Conservation (phyloP, 1,140 invertebrate species). For the Musca vetustissima region DNA sequence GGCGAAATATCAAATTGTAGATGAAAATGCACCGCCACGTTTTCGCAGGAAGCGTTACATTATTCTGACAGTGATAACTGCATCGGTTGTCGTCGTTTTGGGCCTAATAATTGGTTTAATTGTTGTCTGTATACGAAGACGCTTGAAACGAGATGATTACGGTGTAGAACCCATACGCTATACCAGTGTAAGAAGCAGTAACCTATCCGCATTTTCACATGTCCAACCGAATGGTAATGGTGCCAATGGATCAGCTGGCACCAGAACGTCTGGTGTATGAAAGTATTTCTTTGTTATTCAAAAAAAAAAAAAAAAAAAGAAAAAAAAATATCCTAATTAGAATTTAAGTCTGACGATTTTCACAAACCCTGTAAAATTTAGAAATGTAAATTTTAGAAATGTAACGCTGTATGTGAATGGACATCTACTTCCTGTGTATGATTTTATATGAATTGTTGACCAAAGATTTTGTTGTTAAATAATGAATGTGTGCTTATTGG, state of each 20-base stretch:
- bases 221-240: constrained; percentile 20
- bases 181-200: constrained; percentile 51
- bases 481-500: not conserved
- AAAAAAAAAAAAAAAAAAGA: not conserved
- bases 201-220: constrained; percentile 37
- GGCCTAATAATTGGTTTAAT: constrained; percentile 49
- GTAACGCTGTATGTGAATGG: too few species aligned
- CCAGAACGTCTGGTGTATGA: not conserved
- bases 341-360: not conserved
- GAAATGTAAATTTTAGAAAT: not conserved
- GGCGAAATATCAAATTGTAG: constrained; percentile 42
- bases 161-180: constrained; percentile 52
- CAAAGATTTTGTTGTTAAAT: constrained; percentile 17
- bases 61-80: constrained; percentile 46
- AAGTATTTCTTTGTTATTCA: constrained; percentile 11
- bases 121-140: constrained; percentile 44
- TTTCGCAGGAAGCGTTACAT: constrained; percentile 49
- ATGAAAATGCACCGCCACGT: constrained; percentile 46
- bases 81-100: constrained; percentile 44
- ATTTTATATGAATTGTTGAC: constrained; percentile 17
- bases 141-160: constrained; percentile 48
- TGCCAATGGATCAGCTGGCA: not conserved
- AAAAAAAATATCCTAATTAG: not conserved
- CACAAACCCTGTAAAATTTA: too few species aligned
- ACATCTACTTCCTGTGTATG: not conserved